Conservation (phyloP, 1,140 invertebrate species). For the Camponotus floridanus region DNA sequence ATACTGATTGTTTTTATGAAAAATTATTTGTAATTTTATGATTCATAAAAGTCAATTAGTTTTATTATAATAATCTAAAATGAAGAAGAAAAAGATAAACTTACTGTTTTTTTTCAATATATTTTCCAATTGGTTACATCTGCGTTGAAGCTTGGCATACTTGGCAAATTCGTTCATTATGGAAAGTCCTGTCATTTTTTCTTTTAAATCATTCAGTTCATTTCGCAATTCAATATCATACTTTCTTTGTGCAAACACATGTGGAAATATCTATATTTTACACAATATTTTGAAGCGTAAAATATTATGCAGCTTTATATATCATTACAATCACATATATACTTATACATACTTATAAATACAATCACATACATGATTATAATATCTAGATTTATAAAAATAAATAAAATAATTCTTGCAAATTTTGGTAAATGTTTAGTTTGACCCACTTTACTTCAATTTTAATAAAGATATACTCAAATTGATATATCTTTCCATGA, state of each 20-base stretch:
- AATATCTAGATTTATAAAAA: neutral
- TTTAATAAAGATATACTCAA: neutral
- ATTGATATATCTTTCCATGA: neutral
- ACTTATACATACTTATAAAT: neutral
- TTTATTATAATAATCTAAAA: slow-evolving; percentile 12
- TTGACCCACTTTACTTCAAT: no score
- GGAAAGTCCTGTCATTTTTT: slow-evolving; percentile 85
- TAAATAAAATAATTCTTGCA: neutral
- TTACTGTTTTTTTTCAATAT: slow-evolving; percentile 77
- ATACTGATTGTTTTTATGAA: neutral
- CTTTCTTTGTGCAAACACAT: slow-evolving; percentile 70
- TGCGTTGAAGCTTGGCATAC: slow-evolving; percentile 87
- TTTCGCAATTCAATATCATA: slow-evolving; percentile 70
- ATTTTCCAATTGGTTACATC: slow-evolving; percentile 84
- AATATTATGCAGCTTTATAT: neutral
- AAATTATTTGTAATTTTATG: neutral
- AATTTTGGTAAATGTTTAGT: neutral
- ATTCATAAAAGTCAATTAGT: no score
- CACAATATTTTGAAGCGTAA: slow-evolving; percentile 35
- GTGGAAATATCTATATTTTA: slow-evolving; percentile 73
- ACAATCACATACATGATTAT: neutral
- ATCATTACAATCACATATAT: neutral
- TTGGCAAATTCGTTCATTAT: slow-evolving; percentile 88
- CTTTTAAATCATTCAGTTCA: slow-evolving; percentile 83
- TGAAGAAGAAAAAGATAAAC: slow-evolving; percentile 18